These are phyloP conservation scores for Babylonia areolata DNA, from an alignment of 1,140 invertebrate genomes.

Conservation along the genomic window DNA sequence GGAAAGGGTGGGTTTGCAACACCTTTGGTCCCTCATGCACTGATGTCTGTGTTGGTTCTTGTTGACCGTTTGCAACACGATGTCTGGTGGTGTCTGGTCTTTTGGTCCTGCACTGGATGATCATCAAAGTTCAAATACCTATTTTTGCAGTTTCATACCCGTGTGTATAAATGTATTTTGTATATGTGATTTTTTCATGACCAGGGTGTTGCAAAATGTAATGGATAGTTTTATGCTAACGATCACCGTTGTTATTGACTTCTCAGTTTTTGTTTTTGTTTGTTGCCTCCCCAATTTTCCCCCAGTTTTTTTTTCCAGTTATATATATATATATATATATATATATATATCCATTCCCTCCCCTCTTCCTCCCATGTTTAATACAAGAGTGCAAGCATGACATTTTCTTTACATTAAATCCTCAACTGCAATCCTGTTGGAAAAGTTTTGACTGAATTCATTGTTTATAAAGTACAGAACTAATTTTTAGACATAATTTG, in stretches of 20 bases:
- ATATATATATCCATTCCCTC: no score
- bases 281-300: no score
- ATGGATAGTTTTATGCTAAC: neutral
- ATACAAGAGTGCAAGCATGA: neutral
- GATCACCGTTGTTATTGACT: neutral
- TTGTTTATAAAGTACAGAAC: neutral
- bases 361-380: neutral
- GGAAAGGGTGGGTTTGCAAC: neutral
- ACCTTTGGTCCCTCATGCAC: neutral
- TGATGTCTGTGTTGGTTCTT: neutral
- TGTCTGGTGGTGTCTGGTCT: neutral
- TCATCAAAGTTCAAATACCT: neutral
- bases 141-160: constrained; percentile 3
- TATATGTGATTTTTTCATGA: constrained; percentile 13
- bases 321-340: no score
- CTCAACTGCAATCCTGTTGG: neutral
- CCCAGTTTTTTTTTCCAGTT: neutral
- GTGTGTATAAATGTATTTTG: neutral
- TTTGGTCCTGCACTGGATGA: neutral
- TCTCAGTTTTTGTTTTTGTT: neutral
- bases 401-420: neutral
- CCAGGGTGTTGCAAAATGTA: constrained; percentile 1
- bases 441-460: neutral
- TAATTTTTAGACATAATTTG: no score
- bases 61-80: neutral